A percentile compares a stretch with the other conserved stretches of the same genome.
Conservation (phyloP, 2,797 vertebrate genomes). For the Dermochelys coriacea region DNA sequence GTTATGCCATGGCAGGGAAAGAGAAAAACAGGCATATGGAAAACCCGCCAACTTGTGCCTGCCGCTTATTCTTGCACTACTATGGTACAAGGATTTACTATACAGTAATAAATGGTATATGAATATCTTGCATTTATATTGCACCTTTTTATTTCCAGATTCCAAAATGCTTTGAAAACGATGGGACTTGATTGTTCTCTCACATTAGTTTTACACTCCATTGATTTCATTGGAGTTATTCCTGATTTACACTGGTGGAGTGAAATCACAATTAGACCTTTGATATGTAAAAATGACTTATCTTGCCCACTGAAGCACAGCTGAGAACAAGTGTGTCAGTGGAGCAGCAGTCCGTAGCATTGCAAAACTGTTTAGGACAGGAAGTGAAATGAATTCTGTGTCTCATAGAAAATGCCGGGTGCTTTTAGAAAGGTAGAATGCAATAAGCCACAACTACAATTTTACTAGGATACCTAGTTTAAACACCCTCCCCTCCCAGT, state of each 20-base stretch:
- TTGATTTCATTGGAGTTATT: not conserved
- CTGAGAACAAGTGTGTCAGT: not conserved
- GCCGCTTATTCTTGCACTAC: not conserved
- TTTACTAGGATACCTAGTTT: not conserved
- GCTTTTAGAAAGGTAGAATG: not conserved
- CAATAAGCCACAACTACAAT: not conserved
- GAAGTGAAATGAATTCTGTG: not conserved
- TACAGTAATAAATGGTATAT: slow-evolving; percentile 1
- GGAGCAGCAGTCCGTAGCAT: not conserved
- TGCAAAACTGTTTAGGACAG: not conserved
- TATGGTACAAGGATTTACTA: not conserved
- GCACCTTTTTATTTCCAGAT: slow-evolving; percentile 59
- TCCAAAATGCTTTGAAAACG: slow-evolving; percentile 41
- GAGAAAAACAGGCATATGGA: not conserved
- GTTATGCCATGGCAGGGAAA: not conserved
- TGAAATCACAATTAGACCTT: slow-evolving; percentile 1
- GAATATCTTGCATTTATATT: not conserved
- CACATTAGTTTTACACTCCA: slow-evolving; percentile 6
- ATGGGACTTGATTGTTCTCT: slow-evolving; percentile 55
- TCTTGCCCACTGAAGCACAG: slow-evolving; percentile 6
- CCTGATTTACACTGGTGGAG: not conserved
- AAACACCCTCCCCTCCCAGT: not conserved
- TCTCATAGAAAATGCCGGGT: not conserved
- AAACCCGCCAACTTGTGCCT: not conserved
- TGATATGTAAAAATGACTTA: not conserved